Evolutionary conservation across 2,888 invertebrate species (phyloP).

Genomic region (Tridacna crocea): DNA sequence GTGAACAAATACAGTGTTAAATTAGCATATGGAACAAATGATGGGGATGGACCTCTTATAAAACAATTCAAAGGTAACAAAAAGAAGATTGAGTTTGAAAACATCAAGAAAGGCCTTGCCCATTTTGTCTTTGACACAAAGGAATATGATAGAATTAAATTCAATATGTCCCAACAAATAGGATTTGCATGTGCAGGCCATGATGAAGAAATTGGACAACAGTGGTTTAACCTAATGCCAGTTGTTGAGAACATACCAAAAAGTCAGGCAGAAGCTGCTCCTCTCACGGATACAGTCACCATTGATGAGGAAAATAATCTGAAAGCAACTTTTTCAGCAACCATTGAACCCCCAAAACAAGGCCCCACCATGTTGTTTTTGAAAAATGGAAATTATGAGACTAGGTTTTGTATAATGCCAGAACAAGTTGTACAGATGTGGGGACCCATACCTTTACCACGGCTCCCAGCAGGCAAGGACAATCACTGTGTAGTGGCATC

Average conservation of each 20-base stretch:
- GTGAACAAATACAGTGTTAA: constrained; percentile 76
- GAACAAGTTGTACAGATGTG: constrained; percentile 81
- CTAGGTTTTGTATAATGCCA: constrained; percentile 81
- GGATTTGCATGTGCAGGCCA: constrained; percentile 83
- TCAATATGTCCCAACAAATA: constrained; percentile 76
- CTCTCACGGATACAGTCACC: constrained; percentile 59
- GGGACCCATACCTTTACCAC: constrained; percentile 82
- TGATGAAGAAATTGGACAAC: constrained; percentile 64
- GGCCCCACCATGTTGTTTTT: constrained; percentile 73
- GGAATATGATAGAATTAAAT: constrained; percentile 79
- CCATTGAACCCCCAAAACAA: constrained; percentile 71
- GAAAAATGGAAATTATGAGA: constrained; percentile 76
- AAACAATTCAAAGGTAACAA: constrained; percentile 65
- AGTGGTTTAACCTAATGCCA: constrained; percentile 65
- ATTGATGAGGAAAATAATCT: constrained; percentile 66
- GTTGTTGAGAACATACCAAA: constrained; percentile 63
- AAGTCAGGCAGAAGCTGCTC: constrained; percentile 43
- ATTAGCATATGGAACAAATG: constrained; percentile 61
- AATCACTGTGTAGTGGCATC: constrained; percentile 82
- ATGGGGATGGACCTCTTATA: constrained; percentile 66
- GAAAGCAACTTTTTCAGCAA: constrained; percentile 70
- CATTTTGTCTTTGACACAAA: constrained; percentile 83
- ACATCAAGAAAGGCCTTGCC: constrained; percentile 77
- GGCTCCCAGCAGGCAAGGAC: constrained; percentile 77
- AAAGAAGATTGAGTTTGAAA: constrained; percentile 66